Base-by-base conservation (phyloP, 2,888 invertebrate genomes). In the Rosalia funebris region DNA sequence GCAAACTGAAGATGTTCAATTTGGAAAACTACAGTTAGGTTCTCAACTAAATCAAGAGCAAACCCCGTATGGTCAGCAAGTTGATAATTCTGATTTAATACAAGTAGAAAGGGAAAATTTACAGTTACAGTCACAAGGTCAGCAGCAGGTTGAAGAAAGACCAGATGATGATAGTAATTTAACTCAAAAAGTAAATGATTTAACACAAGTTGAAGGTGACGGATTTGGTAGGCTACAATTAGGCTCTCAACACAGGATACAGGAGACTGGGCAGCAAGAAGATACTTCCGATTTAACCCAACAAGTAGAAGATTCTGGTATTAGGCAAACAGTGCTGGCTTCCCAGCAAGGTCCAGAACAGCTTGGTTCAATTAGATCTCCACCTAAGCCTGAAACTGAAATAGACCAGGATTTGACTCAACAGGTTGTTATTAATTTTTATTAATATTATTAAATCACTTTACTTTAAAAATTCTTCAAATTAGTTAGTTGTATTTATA, bases 201-300 rank as follows among this genome's bases (percentile, higher is more conserved):
- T n/a, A n/a, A n/a, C n/a, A n/a, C 64, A 66, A 61, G 19, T 48
- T 15, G 58, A 62, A 60, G 34, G 54, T n/a, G 7, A 3, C 2
- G 34, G 34, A 2, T 34, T 10, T 34, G 34, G 34, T 15, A 25
- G 9, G 31, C 9, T 17, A 7, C 57, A 50, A 34, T 12, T 52
- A 1, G 62, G 58, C 1, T 62, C 62, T 20, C 57, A 59, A 25
- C 34, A 25, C 34, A 44, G 53, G n/a, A 57, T 52, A 55, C 50
- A 60, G 31, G 39, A 16, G 31, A 48, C 48, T 41, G 62, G 39
- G 12, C 57, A 65, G 39, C 46, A 62, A 20, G 57, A 50, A 25
- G 63, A 65, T 16, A 57, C 64, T 53, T 48, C 57, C 16, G 68
- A 71, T 61, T 68, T 71, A 9, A 69, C 66, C 3, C 72, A 71